phyloP scores from a whole-genome alignment of 2,113 vertebrate species.

The Sitta europaea region DNA sequence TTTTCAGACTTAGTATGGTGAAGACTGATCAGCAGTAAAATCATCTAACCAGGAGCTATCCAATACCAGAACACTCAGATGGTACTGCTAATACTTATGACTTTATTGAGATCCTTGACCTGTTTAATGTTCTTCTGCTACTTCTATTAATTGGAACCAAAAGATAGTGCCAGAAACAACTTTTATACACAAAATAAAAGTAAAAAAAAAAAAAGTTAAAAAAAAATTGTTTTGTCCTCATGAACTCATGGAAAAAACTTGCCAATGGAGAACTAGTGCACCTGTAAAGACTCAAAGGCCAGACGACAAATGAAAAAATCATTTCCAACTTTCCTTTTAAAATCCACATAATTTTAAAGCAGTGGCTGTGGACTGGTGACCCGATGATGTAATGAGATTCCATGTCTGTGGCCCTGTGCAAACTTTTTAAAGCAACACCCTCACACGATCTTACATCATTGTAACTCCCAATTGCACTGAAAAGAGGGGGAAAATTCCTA shows the following conservation, averaged over 20 bases:
- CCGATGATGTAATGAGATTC: neutral
- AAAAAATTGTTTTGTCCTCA: neutral
- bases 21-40: neutral
- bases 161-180: neutral
- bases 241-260: conserved; percentile 7
- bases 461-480: neutral
- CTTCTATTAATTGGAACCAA: neutral
- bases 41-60: neutral
- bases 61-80: neutral
- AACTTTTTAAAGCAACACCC: conserved; percentile 19
- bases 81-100: neutral
- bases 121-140: neutral
- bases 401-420: neutral
- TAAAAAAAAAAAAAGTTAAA: too few relatives aligned
- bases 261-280: neutral
- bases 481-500: neutral
- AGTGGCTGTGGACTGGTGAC: neutral
- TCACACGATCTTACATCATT: neutral
- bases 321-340: neutral
- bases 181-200: neutral
- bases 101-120: neutral
- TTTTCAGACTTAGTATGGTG: neutral
- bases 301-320: neutral
- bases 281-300: conserved; percentile 22
- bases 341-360: neutral